Percentiles rank a stretch among this genome's conserved stretches.
Evolutionary conservation across 2,888 invertebrate genomes (phyloP).

Genomic region (Tinea pellionella): DNA sequence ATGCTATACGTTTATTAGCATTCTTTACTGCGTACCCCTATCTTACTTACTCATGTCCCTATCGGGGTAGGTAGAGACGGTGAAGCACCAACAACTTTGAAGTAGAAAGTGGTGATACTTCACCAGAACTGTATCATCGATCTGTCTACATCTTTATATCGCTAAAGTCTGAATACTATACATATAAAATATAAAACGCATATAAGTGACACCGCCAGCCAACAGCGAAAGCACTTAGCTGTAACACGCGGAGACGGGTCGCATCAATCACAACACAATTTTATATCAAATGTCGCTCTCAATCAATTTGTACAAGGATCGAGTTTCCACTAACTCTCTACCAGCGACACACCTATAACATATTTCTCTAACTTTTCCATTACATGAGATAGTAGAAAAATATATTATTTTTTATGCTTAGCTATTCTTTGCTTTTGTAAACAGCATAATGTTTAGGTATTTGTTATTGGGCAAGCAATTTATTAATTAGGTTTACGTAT

Average conservation of each 20-base stretch:
- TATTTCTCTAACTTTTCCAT: slow-evolving; percentile 10
- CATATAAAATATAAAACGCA: background rate
- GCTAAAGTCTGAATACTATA: background rate
- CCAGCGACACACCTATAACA: slow-evolving; percentile 19
- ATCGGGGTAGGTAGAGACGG: too few species aligned
- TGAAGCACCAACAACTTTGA: too few species aligned
- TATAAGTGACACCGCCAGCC: background rate
- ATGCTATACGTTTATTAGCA: too few species aligned
- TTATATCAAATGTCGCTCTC: slow-evolving; percentile 70
- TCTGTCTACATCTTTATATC: too few species aligned
- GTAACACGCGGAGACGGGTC: slow-evolving; percentile 38
- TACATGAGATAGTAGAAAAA: background rate
- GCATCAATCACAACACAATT: slow-evolving; percentile 69
- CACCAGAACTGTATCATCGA: too few species aligned
- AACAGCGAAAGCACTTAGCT: slow-evolving; percentile 52
- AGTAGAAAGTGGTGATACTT: too few species aligned
- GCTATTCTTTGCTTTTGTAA: background rate
- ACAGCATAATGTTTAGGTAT: too few species aligned
- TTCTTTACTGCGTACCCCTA: too few species aligned
- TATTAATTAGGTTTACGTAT: too few species aligned
- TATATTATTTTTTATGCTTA: background rate
- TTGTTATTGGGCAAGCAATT: too few species aligned
- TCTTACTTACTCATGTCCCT: too few species aligned
- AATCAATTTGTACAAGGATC: slow-evolving; percentile 66
- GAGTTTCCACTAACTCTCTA: slow-evolving; percentile 48